A percentile compares a stretch with the other conserved stretches of the same genome.
Conservation (phyloP, 92 coral and sea anemone genomes). For the Epizoanthus ramosus region DNA sequence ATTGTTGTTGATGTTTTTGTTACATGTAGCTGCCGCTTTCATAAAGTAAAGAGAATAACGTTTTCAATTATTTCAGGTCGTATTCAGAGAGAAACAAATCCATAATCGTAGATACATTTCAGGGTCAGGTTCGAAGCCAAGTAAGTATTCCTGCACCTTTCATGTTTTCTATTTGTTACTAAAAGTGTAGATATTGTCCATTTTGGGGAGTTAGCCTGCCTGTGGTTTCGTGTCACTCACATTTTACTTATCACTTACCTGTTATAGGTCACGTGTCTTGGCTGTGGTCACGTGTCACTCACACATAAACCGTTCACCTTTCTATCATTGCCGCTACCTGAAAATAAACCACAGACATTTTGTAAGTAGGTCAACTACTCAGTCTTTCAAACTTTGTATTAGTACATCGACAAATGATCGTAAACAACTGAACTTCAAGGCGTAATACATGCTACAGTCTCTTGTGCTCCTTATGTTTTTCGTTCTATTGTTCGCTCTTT, state of each 20-base stretch:
- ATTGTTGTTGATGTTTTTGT: too few relatives aligned
- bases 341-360: constrained; percentile 68
- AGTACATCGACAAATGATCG: too few relatives aligned
- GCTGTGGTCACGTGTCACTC: constrained; percentile 71
- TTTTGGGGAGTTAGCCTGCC: too few relatives aligned
- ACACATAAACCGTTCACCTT: constrained; percentile 74
- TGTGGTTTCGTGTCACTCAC: too few relatives aligned
- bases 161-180: too few relatives aligned
- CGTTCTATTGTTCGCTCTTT: too few relatives aligned
- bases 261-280: constrained; percentile 71
- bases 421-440: too few relatives aligned
- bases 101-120: constrained; percentile 80
- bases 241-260: not conserved
- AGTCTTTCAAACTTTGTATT: too few relatives aligned
- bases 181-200: too few relatives aligned
- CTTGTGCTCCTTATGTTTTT: too few relatives aligned
- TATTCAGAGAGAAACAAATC: constrained; percentile 72
- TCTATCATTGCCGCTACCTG: constrained; percentile 74
- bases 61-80: constrained; percentile 43
- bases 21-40: too few relatives aligned
- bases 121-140: constrained; percentile 79
- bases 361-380: constrained; percentile 40
- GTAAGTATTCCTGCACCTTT: constrained; percentile 36
- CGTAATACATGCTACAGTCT: too few relatives aligned
- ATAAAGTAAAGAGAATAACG: not conserved